Percentiles rank a stretch among this genome's conserved stretches.
phyloP scores from a whole-genome alignment of 2,888 invertebrate species.

The Sinodicranocentrus sp. region DNA sequence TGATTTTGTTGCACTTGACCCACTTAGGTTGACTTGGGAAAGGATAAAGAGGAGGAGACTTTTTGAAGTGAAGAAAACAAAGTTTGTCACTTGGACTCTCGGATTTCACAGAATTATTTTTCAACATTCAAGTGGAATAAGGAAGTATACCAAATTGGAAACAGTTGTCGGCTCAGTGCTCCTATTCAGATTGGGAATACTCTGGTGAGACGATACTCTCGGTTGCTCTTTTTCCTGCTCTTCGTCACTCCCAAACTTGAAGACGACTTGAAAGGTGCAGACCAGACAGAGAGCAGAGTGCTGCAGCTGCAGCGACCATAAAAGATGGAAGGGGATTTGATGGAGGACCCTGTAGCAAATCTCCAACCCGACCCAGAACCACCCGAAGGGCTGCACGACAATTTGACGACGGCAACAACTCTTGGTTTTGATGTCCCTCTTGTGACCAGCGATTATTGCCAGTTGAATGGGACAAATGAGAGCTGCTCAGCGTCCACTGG shows the following conservation, averaged over 20 bases:
- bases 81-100: background rate
- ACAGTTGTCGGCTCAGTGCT: slow-evolving; percentile 20
- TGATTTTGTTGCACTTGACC: slow-evolving; percentile 46
- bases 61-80: slow-evolving; percentile 7
- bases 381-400: slow-evolving; percentile 20
- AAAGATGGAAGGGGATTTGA: slow-evolving; percentile 48
- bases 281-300: slow-evolving; percentile 15
- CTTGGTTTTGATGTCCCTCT: slow-evolving; percentile 58
- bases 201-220: background rate
- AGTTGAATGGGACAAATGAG: slow-evolving; percentile 67
- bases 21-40: slow-evolving; percentile 38
- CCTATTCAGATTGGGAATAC: slow-evolving; percentile 14
- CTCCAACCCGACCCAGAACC: slow-evolving; percentile 18
- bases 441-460: slow-evolving; percentile 58
- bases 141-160: slow-evolving; percentile 19
- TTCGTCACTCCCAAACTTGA: background rate
- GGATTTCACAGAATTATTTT: background rate
- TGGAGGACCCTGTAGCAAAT: slow-evolving; percentile 53
- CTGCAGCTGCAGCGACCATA: slow-evolving; percentile 36
- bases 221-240: background rate
- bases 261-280: slow-evolving; percentile 21
- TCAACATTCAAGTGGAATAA: background rate
- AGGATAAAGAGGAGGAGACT: background rate
- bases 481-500: slow-evolving; percentile 48
- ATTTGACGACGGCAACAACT: slow-evolving; percentile 48